phyloP scores from a whole-genome alignment of 2,888 invertebrate species.

The Peribatodes rhomboidaria region DNA sequence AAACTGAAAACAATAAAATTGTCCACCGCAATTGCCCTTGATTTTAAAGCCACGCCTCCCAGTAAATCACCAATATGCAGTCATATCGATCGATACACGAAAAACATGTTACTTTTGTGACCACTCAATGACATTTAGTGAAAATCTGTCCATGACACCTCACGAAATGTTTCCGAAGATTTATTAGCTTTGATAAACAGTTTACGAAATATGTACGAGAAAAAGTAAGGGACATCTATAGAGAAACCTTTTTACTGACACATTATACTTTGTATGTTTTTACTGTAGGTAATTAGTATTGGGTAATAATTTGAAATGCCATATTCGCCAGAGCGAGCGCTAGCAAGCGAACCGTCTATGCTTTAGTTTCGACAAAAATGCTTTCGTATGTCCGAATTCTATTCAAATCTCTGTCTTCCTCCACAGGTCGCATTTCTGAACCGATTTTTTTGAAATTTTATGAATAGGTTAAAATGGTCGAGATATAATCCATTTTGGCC shows the following conservation, averaged over 20 bases:
- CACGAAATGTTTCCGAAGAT: constrained; percentile 7
- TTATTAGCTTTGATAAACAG: constrained; percentile 15
- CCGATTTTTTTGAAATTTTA: no score
- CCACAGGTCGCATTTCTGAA: no score
- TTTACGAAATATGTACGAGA: constrained; percentile 12
- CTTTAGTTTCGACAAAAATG: no score
- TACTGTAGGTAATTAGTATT: background rate
- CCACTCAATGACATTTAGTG: constrained; percentile 10
- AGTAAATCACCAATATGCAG: background rate
- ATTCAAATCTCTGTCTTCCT: no score
- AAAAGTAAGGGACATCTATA: constrained; percentile 19
- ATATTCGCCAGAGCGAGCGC: no score
- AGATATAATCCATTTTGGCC: no score
- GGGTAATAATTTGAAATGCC: background rate
- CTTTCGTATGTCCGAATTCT: no score
- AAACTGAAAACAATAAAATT: no score
- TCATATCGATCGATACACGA: background rate
- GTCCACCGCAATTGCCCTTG: background rate
- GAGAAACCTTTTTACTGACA: constrained; percentile 13
- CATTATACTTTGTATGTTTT: background rate
- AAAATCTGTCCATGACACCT: constrained; percentile 16
- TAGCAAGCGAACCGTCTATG: no score
- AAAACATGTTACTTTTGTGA: background rate
- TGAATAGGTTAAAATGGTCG: no score
- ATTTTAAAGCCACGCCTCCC: background rate